Evolutionary conservation across 2,888 invertebrate species (phyloP), one percentile per base, ranked within the genome.

Genomic region (Sinhomidia bicolor): DNA sequence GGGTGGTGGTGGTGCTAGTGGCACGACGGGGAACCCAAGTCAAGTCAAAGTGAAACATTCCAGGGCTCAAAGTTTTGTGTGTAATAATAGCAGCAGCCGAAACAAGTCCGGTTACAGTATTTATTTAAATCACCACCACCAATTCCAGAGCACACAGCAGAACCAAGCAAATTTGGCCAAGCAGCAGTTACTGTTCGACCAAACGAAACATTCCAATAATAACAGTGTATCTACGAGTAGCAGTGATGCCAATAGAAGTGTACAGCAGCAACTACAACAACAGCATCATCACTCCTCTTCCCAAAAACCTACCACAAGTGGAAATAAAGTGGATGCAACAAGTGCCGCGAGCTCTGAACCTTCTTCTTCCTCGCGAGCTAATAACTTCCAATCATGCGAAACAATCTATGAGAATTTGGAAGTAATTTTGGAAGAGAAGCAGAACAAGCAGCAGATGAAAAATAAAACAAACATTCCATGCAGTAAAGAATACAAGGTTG

Each of bases 341-440:
- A 7, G 14, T 23, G 44, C 17, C 5, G 20, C 60, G 20, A 17
- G 10, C 23, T n/a, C 54, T 29, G 62, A 60, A 0, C 7, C 74
- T 20, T 14, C 54, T 4, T 26, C 74, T 44, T 57, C 84, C 1
- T 74, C 76, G 0, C 17, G 74, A 20, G 9, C 74, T 5, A 62
- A 10, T n/a, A 71, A 74, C 65, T 23, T 81, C 47, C 85, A 89
- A 68, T 32, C 86, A 4, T 86, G 90, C 84, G 92, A 92, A 74
- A 91, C 91, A 4, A 92, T 92, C 79, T 92, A 92, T 85, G 92
- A 92, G 62, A 92, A 92, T 62, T 78, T 91, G 71, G 91, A 92
- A 89, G 91, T 91, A 10, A 91, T 91, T 88, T 84, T 91, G 26
- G 91, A 92, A 71, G 91, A 92, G 81, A 86, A 87, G 26, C 88